phyloP scores from a whole-genome alignment of 2,888 invertebrate species.

The Torymus auratus region DNA sequence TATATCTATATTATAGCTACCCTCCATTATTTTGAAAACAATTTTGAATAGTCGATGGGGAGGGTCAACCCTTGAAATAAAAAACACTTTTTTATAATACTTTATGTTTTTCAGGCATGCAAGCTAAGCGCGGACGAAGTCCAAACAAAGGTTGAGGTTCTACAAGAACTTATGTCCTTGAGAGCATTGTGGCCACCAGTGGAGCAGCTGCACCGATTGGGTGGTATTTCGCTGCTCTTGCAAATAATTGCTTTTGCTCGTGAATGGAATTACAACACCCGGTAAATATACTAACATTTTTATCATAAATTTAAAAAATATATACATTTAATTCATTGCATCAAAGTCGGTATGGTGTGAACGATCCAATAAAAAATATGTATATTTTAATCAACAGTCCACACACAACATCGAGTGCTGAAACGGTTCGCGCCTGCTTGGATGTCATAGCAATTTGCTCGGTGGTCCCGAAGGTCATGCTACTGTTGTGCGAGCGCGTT shows the following conservation, averaged over 20 bases:
- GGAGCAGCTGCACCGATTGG: slow-evolving; percentile 89
- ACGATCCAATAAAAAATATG: no score
- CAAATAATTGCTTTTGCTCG: slow-evolving; percentile 93
- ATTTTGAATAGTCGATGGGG: no score
- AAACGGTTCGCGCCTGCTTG: slow-evolving; percentile 88
- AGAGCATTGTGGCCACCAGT: slow-evolving; percentile 92
- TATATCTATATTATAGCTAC: no score
- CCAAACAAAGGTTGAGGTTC: slow-evolving; percentile 89
- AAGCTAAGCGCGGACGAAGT: slow-evolving; percentile 86
- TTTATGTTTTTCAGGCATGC: slow-evolving; percentile 73
- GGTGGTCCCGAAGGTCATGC: slow-evolving; percentile 89
- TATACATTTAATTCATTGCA: no score
- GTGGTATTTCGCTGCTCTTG: slow-evolving; percentile 88
- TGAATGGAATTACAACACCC: slow-evolving; percentile 94
- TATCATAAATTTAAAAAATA: no score
- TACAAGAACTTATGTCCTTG: slow-evolving; percentile 87
- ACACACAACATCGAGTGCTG: slow-evolving; percentile 80
- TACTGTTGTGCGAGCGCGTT: slow-evolving; percentile 85
- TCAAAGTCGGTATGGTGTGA: no score
- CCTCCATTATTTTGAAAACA: no score
- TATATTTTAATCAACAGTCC: slow-evolving; percentile 59
- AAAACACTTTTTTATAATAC: no score
- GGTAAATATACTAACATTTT: slow-evolving; percentile 74
- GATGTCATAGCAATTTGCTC: slow-evolving; percentile 95
- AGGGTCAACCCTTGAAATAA: no score